Percentiles rank a stretch among this genome's conserved stretches.
These are phyloP conservation scores for human (Homo sapiens) DNA, from an alignment of 2,113 vertebrate species.

Conservation along the genomic window DNA sequence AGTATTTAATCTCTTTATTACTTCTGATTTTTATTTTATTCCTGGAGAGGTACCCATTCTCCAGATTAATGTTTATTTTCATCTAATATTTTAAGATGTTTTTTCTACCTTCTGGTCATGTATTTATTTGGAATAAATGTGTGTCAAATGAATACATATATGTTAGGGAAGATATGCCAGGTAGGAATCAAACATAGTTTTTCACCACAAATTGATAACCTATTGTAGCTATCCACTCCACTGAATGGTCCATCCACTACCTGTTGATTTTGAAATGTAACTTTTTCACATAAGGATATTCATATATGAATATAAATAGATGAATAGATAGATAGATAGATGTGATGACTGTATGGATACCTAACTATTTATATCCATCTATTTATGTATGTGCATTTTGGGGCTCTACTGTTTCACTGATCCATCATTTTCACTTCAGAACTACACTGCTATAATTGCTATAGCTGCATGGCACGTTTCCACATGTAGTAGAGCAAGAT, in stretches of 20 bases:
- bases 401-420: not conserved
- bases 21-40: not conserved
- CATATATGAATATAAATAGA: not conserved
- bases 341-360: not conserved
- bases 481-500: not conserved
- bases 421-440: not conserved
- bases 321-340: no score
- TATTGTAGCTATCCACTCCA: not conserved
- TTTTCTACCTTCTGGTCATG: not conserved
- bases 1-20: not conserved
- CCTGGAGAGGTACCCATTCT: not conserved
- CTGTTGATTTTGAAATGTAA: not conserved
- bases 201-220: not conserved
- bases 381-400: not conserved
- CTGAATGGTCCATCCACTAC: not conserved
- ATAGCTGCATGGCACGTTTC: accelerated
- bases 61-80: not conserved
- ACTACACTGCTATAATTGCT: not conserved
- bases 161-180: not conserved
- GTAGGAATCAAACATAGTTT: not conserved
- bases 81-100: not conserved
- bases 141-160: not conserved
- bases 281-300: not conserved
- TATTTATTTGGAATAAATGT: not conserved
- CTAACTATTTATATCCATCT: accelerated